These are phyloP conservation scores for Isurus oxyrinchus DNA, from an alignment of 2,113 vertebrate species.

Conservation along the genomic window DNA sequence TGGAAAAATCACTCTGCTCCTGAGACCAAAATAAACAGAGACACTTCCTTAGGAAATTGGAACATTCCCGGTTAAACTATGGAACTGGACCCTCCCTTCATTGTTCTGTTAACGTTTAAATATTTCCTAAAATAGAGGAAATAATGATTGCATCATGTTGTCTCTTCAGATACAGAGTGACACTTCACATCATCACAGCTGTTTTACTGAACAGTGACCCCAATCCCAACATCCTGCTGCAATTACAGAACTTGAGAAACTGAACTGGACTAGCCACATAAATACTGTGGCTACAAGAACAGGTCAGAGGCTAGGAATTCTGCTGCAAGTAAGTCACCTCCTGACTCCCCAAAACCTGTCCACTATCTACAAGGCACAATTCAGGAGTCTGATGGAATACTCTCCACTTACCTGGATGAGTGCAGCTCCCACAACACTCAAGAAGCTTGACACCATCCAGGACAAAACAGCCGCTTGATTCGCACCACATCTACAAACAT, in stretches of 20 bases:
- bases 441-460: too few species aligned
- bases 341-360: too few species aligned
- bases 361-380: too few species aligned
- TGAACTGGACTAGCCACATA: too few species aligned
- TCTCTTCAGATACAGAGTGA: neutral
- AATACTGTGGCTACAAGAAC: too few species aligned
- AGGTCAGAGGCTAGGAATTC: too few species aligned
- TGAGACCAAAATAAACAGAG: constrained; percentile 3
- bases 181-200: neutral
- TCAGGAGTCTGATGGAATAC: too few species aligned
- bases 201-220: neutral
- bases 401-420: too few species aligned
- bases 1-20: constrained; percentile 8
- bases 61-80: neutral
- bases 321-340: too few species aligned
- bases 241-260: neutral
- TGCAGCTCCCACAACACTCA: too few species aligned
- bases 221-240: neutral
- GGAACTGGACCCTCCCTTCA: neutral
- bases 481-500: too few species aligned
- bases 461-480: too few species aligned
- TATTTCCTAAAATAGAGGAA: neutral
- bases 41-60: neutral
- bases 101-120: neutral
- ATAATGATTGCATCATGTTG: neutral